Evolutionary conservation across 1,140 invertebrate genomes (phyloP).

Genomic region (Kradibia gibbosae): DNA sequence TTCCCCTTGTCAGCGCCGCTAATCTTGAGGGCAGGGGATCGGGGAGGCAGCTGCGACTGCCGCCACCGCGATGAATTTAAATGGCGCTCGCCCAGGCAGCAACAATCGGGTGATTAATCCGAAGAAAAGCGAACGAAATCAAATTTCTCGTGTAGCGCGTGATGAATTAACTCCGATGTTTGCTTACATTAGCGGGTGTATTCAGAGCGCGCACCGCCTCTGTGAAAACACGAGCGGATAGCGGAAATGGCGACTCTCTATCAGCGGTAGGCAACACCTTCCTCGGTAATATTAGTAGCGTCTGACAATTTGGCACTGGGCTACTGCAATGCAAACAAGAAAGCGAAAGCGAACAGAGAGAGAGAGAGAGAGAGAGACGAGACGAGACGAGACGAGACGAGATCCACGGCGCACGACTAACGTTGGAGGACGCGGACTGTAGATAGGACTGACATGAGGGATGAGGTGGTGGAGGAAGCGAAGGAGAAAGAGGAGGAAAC

Average conservation of each 20-base stretch:
- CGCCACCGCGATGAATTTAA: constrained; percentile 9
- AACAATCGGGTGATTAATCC: constrained; percentile 45
- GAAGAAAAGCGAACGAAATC: constrained; percentile 38
- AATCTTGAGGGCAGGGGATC: neutral
- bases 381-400: neutral
- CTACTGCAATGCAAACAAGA: constrained; percentile 59
- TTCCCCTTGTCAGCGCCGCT: neutral
- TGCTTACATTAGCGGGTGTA: constrained; percentile 38
- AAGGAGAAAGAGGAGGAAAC: constrained; percentile 36
- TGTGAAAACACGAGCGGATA: constrained; percentile 20
- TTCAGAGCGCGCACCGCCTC: neutral
- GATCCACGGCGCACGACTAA: too few relatives aligned
- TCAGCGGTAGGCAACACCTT: constrained; percentile 54
- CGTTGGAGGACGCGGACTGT: too few relatives aligned
- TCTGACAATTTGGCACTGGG: constrained; percentile 69
- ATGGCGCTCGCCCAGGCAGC: neutral
- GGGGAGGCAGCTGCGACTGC: neutral
- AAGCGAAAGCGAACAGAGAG: constrained; percentile 41
- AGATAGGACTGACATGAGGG: too few relatives aligned
- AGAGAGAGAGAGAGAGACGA: neutral
- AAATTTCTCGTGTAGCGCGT: constrained; percentile 28
- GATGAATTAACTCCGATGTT: constrained; percentile 43
- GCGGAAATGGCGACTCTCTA: constrained; percentile 5
- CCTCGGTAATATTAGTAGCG: constrained; percentile 68
- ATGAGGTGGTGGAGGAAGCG: constrained; percentile 32